phyloP scores from a whole-genome alignment of 2,888 invertebrate species.

The Cactoblastis cactorum region DNA sequence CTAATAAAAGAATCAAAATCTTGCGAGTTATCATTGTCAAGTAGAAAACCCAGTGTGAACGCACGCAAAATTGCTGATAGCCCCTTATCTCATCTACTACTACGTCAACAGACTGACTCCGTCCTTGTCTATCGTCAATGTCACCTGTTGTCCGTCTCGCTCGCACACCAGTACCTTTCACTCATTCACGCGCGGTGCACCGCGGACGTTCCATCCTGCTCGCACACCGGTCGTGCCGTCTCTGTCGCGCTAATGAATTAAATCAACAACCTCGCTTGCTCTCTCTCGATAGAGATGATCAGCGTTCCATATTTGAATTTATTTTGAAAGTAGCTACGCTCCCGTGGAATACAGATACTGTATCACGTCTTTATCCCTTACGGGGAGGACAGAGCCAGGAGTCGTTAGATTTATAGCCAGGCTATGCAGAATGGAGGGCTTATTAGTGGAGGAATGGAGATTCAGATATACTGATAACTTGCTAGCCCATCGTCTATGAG shows the following conservation, averaged over 20 bases:
- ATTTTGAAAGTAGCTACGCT: conserved; percentile 59
- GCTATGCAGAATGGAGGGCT: too few species aligned
- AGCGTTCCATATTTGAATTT: conserved; percentile 61
- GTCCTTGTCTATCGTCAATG: conserved; percentile 44
- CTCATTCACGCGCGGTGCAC: conserved; percentile 39
- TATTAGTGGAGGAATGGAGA: too few species aligned
- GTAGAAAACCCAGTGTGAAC: conserved; percentile 51
- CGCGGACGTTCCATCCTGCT: conserved; percentile 28
- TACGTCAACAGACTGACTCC: conserved; percentile 68
- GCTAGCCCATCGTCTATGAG: too few species aligned
- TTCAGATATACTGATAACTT: too few species aligned
- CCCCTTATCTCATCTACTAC: conserved; percentile 76
- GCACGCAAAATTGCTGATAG: conserved; percentile 64
- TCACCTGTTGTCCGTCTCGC: conserved; percentile 31
- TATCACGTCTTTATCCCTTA: too few species aligned
- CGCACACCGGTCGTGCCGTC: conserved; percentile 48
- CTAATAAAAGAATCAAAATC: too few species aligned
- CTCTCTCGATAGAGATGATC: conserved; percentile 61
- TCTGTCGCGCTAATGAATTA: conserved; percentile 75
- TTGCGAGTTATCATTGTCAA: too few species aligned
- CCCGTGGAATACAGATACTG: too few species aligned
- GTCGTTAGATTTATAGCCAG: too few species aligned
- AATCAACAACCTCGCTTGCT: conserved; percentile 73
- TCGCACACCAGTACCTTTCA: conserved; percentile 42
- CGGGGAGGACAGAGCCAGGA: too few species aligned